Percentiles rank a stretch among this genome's conserved stretches.
Conservation (phyloP, 2,113 vertebrate species). For the Heptranchias perlo region DNA sequence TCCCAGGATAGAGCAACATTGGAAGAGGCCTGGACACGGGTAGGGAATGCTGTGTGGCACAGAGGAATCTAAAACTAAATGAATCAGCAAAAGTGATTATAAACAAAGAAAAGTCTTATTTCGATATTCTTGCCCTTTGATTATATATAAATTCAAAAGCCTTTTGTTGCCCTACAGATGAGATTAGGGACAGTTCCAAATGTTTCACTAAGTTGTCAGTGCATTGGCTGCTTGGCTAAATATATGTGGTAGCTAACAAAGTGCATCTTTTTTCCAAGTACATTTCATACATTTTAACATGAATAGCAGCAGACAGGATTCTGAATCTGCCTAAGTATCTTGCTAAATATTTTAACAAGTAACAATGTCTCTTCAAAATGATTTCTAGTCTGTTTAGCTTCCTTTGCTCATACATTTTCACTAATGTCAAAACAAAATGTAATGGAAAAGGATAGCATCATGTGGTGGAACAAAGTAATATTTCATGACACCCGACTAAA, state of each 20-base stretch:
- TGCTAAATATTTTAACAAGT: not conserved
- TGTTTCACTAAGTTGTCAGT: not conserved
- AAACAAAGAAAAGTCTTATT: not conserved
- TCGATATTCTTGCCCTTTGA: not conserved
- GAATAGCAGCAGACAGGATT: not conserved
- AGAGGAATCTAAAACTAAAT: not conserved
- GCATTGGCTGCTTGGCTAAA: not conserved
- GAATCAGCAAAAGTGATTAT: not conserved
- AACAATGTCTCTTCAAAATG: not conserved
- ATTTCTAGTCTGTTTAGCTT: not conserved
- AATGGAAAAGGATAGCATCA: too few relatives aligned
- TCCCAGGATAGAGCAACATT: not conserved
- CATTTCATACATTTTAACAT: not conserved
- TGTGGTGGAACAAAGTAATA: too few relatives aligned
- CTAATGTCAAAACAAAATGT: not conserved
- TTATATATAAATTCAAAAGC: not conserved
- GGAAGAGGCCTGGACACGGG: too few relatives aligned
- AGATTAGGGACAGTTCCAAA: too few relatives aligned
- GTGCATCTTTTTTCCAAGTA: not conserved
- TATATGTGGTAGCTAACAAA: not conserved
- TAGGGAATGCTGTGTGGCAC: not conserved
- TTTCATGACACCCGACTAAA: not conserved
- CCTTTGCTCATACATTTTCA: not conserved
- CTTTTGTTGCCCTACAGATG: too few relatives aligned
- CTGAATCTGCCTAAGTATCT: not conserved